Base-by-base conservation (phyloP, 2,113 vertebrate species). In the Ellobius talpinus region DNA sequence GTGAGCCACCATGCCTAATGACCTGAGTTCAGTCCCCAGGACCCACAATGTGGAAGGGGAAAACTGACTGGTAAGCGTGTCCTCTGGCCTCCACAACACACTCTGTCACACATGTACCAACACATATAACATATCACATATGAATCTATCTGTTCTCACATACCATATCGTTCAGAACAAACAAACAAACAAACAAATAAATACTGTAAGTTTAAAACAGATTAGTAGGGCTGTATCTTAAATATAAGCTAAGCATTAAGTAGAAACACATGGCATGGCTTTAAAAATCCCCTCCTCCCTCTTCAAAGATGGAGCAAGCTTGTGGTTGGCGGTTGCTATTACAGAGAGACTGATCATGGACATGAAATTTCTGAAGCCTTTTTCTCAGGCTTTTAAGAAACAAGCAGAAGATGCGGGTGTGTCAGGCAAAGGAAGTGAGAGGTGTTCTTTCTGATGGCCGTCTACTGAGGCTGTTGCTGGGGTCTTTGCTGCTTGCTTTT, bases 301-400 rank as follows among this genome's bases (percentile, higher is more conserved):
- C 61, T 36, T 76, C 3, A 8, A 10, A 70, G 50, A 66, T 23
- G 55, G 50, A 47, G 11, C 13, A 36, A 16, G 39, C 45, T 36
- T 39, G 73, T 52, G 74, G 47, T 68, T 70, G 55, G 31, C 26
- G n/a, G 66, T 45, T 79, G 4, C 47, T 11, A 3, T 21, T 12
- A 17, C 16, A 23, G 79, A 0, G 5, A 45, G 61, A n/a, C 5
- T 19, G 7, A 65, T 86, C 58, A 26, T 23, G 65, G 45, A 42
- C 11, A 1, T 0, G 45, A 36, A 10, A 29, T 21, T 68, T 4
- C 0, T 13, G 42, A 84, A 89, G 42, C 0, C 3, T 84, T 61
- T 82, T 45, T 65, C 23, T 66, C 26, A 84, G 58, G 42, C 17
- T 84, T 47, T 82, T 23, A 72, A 58, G 33, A 66, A 6, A 45